Evolutionary conservation across 2,113 vertebrate species (phyloP), one percentile per base, ranked within the genome.

Genomic region (Heterochromis multidens): DNA sequence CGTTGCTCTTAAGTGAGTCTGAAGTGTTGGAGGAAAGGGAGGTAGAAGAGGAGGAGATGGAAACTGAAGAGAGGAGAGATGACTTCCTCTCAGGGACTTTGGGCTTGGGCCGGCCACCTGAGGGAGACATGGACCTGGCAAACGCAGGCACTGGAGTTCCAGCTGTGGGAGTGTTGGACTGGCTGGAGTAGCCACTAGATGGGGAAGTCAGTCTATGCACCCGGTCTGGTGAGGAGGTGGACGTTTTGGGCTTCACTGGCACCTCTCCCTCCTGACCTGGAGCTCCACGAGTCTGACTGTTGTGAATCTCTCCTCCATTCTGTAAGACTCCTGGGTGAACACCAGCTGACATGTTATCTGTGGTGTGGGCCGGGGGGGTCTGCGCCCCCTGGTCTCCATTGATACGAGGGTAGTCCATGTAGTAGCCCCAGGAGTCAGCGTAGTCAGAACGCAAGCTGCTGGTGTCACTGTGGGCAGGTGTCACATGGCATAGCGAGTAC

Each of bases 21-120:
- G 98, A 99, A 13, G 98, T 97, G 83, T 96, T 99, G 21, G 98
- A 99, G 82, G 98, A 99, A 19, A 99, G 97, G 3, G 99, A 99
- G 5, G 98, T 99, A 61, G 98, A 99, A 0, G 99, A 99, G 0
- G 99, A 99, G 83, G 98, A 98, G 57, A 98, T 61, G 35, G 98
- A 99, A 2, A 98, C 86, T 0, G 98, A 99, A 10, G 98, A 99
- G 10, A 98, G 87, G 83, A 99, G 96, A 13, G 98, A 99, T 0
- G 99, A 99, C 85, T 99, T 99, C 88, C 98, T 97, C 93, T 99
- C 98, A 1, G 98, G 99, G 61, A 99, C 97, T 96, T 95, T 98
- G 80, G 99, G 93, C 92, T 97, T 99, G 33, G 96, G 95, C 63
- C 97, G 97, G 46, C 95, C 94, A 5, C 96, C 96, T 29, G 96